These are phyloP conservation scores for Drosophila kanekoi DNA, from an alignment of 2,888 invertebrate genomes.

Conservation along the genomic window DNA sequence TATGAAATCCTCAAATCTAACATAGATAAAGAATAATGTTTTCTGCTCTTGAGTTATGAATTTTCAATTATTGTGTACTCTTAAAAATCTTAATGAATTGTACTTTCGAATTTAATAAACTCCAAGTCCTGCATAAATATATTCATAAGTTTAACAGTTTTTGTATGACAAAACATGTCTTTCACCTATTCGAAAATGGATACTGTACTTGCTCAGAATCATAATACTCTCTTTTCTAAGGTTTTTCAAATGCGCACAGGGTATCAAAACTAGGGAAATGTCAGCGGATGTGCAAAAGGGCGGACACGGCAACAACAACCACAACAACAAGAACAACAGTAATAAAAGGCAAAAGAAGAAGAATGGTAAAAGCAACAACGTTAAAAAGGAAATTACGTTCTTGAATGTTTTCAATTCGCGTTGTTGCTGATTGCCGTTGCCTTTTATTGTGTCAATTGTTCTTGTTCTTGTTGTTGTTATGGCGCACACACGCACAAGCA, in stretches of 20 bases:
- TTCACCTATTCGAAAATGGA: too few relatives aligned
- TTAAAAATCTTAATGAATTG: too few relatives aligned
- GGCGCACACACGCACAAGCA: conserved; percentile 12
- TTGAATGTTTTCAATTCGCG: conserved; percentile 54
- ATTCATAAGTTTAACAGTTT: too few relatives aligned
- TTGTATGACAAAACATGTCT: too few relatives aligned
- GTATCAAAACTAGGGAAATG: conserved; percentile 53
- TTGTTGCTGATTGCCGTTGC: conserved; percentile 9
- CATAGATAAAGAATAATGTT: too few relatives aligned
- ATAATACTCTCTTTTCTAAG: neutral
- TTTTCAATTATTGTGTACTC: too few relatives aligned
- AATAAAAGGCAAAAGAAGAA: conserved; percentile 19
- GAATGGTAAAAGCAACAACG: conserved; percentile 25
- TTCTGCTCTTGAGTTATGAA: too few relatives aligned
- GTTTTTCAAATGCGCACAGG: neutral
- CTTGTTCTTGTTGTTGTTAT: conserved; percentile 13
- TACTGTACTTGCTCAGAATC: too few relatives aligned
- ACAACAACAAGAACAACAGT: conserved; percentile 26
- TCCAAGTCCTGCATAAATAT: too few relatives aligned
- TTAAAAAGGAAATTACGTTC: conserved; percentile 59
- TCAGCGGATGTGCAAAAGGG: conserved; percentile 40
- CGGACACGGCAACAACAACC: conserved; percentile 40
- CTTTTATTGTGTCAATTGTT: conserved; percentile 26
- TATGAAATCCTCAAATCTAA: too few relatives aligned
- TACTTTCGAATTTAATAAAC: too few relatives aligned